Evolutionary conservation across 2,797 vertebrate species (phyloP).

Genomic region (Cynopterus sphinx): DNA sequence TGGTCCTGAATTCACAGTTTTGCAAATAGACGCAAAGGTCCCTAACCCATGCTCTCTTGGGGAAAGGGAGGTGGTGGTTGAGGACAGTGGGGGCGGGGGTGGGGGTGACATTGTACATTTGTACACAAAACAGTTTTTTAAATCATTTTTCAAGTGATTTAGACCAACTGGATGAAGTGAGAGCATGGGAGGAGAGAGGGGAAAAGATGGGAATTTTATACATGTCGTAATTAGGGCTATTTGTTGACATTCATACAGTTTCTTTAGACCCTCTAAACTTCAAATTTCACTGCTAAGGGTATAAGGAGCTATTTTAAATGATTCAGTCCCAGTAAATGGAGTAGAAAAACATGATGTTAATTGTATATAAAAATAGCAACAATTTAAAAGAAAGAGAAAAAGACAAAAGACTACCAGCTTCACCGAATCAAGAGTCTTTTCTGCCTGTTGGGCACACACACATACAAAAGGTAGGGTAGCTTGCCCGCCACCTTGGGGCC

Average conservation of each 20-base stretch:
- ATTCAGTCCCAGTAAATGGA: background rate
- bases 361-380: background rate
- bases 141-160: background rate
- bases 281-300: background rate
- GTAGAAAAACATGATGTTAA: constrained; percentile 48
- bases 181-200: background rate
- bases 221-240: background rate
- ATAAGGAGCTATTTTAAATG: background rate
- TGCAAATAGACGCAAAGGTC: background rate
- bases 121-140: background rate
- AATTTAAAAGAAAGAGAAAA: background rate
- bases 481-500: background rate
- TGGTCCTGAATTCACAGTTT: background rate
- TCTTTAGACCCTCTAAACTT: constrained; percentile 8
- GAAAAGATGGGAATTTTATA: background rate
- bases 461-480: background rate
- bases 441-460: too few relatives aligned
- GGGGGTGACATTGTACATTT: background rate
- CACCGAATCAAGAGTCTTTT: background rate
- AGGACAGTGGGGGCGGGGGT: background rate
- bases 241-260: background rate
- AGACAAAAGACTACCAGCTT: background rate
- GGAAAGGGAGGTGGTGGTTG: background rate
- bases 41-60: background rate
- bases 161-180: background rate